A percentile compares a stretch with the other conserved stretches of the same genome.
phyloP scores from a whole-genome alignment of 2,888 invertebrate species.

The Drosophila paramelanica region DNA sequence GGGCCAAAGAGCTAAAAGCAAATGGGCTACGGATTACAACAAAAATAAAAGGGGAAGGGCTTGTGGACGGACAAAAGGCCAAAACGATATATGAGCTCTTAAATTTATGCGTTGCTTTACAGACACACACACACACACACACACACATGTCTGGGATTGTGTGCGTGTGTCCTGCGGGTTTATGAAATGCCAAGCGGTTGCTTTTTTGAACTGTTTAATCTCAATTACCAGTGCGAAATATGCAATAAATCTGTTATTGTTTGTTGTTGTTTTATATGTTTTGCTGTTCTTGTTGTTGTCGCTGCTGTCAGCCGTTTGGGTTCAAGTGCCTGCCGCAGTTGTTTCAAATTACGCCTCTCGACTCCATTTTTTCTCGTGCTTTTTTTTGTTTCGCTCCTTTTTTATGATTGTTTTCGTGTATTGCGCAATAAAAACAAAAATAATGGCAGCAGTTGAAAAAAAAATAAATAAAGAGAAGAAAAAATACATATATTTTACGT shows the following conservation, averaged over 20 bases:
- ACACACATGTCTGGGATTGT: not conserved
- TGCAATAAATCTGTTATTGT: constrained; percentile 81
- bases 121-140: constrained; percentile 14
- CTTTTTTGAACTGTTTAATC: constrained; percentile 81
- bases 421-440: constrained; percentile 75
- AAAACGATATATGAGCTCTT: constrained; percentile 65
- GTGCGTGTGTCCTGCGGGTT: constrained; percentile 58
- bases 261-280: constrained; percentile 54
- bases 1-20: constrained; percentile 34
- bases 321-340: constrained; percentile 75
- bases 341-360: constrained; percentile 69
- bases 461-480: constrained; percentile 15
- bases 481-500: constrained; percentile 8
- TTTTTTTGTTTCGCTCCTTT: constrained; percentile 25
- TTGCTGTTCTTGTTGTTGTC: constrained; percentile 19
- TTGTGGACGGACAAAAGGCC: constrained; percentile 10
- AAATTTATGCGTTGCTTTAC: constrained; percentile 73
- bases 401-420: constrained; percentile 74
- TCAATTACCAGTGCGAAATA: constrained; percentile 79
- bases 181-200: constrained; percentile 77
- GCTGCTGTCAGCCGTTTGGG: constrained; percentile 52
- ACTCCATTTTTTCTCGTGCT: constrained; percentile 52
- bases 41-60: not conserved
- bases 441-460: constrained; percentile 66
- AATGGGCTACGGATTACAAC: constrained; percentile 6